Evolutionary conservation across 2,888 invertebrate genomes (phyloP).

Genomic region (Abrostola triplasia): DNA sequence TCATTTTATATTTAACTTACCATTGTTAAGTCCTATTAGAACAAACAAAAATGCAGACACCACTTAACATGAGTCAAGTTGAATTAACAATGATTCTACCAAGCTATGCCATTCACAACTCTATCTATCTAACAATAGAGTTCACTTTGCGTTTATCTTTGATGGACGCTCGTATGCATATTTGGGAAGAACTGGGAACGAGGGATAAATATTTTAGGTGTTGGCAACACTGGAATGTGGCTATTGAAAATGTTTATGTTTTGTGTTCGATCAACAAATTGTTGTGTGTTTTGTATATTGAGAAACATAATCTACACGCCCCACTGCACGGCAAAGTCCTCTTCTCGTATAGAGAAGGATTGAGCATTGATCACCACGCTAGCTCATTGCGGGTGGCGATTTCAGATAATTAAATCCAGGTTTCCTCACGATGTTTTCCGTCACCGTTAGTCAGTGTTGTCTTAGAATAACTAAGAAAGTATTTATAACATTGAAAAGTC

Average conservation of each 20-base stretch:
- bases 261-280: too few species aligned
- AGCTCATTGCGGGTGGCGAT: too few species aligned
- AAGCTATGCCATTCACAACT: constrained; percentile 17
- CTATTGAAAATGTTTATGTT: constrained; percentile 33
- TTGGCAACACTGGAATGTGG: constrained; percentile 41
- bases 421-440: too few species aligned
- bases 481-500: too few species aligned
- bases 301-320: constrained; percentile 3
- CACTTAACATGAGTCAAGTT: constrained; percentile 6
- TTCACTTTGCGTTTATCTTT: constrained; percentile 4
- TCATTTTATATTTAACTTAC: constrained; percentile 10
- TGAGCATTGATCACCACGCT: too few species aligned
- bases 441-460: too few species aligned
- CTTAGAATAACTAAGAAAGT: too few species aligned
- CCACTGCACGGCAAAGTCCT: too few species aligned
- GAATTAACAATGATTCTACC: constrained; percentile 25
- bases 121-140: constrained; percentile 1
- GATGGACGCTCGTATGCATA: constrained; percentile 28
- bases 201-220: constrained; percentile 44
- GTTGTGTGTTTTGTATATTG: constrained; percentile 23
- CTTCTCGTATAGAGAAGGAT: too few species aligned
- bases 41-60: constrained; percentile 20
- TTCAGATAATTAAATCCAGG: too few species aligned
- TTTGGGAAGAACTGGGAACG: constrained; percentile 28
- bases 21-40: constrained; percentile 11